Evolutionary conservation across 2,797 vertebrate genomes (phyloP).

Genomic region (Clamator glandarius): DNA sequence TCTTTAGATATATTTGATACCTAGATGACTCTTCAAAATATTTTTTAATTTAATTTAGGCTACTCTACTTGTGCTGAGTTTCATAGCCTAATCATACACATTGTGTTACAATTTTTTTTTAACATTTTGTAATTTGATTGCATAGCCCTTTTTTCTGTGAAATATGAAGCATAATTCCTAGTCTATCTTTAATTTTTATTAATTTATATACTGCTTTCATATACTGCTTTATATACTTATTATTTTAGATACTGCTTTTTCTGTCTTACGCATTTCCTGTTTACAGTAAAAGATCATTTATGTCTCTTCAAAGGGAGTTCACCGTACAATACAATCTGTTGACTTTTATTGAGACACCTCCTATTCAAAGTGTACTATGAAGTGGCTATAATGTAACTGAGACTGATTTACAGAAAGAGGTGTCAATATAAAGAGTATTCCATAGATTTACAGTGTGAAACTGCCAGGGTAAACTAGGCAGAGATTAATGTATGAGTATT

Average conservation of each 20-base stretch:
- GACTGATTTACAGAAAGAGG: neutral
- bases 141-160: neutral
- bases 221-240: neutral
- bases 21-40: neutral
- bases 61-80: neutral
- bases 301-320: conserved; percentile 14
- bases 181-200: neutral
- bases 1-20: neutral
- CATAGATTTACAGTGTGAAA: neutral
- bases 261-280: conserved; percentile 48
- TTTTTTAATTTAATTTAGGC: neutral
- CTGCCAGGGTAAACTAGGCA: neutral
- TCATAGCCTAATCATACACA: neutral
- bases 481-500: neutral
- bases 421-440: neutral
- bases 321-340: neutral
- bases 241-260: neutral
- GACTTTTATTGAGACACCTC: conserved; percentile 7
- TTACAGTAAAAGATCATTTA: conserved; percentile 8
- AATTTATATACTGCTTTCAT: neutral
- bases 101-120: neutral
- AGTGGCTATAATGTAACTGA: neutral
- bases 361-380: neutral
- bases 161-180: neutral
- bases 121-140: neutral